Percentiles rank a stretch among this genome's conserved stretches.
Conservation (phyloP, 2,113 vertebrate species). For the Podiceps cristatus region DNA sequence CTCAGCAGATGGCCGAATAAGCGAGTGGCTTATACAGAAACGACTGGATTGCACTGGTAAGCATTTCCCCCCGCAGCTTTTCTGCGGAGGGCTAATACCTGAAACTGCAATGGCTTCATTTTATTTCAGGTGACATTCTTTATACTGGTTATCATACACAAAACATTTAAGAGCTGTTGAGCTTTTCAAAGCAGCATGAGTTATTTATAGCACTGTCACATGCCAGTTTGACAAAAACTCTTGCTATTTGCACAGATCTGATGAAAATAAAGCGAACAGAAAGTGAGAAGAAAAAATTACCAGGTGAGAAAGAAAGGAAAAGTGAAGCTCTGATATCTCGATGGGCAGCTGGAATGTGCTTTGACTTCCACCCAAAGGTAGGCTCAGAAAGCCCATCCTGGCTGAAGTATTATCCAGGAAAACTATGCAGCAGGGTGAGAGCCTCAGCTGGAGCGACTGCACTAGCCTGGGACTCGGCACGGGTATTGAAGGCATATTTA, state of each 20-base stretch:
- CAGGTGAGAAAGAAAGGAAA: constrained; percentile 65
- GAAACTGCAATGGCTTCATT: not conserved
- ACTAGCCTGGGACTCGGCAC: not conserved
- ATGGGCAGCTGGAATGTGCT: constrained; percentile 85
- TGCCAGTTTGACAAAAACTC: not conserved
- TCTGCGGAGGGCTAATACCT: not conserved
- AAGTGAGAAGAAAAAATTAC: constrained; percentile 31
- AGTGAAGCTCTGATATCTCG: constrained; percentile 74
- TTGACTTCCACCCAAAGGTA: constrained; percentile 90
- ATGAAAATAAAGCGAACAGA: constrained; percentile 81
- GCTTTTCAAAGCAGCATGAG: not conserved
- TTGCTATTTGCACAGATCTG: constrained; percentile 76
- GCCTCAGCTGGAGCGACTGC: not conserved
- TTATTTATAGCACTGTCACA: not conserved
- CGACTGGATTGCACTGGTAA: constrained; percentile 86
- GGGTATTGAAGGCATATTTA: not conserved
- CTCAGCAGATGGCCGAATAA: constrained; percentile 86
- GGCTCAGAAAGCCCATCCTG: not conserved
- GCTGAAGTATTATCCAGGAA: not conserved
- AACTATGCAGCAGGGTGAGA: not conserved
- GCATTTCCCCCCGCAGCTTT: not conserved
- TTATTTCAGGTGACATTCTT: not conserved
- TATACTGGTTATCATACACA: not conserved
- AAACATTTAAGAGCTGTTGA: not conserved
- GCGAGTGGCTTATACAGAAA: constrained; percentile 85